Conservation (phyloP, 2,113 vertebrate genomes). For the Archocentrus centrarchus region DNA sequence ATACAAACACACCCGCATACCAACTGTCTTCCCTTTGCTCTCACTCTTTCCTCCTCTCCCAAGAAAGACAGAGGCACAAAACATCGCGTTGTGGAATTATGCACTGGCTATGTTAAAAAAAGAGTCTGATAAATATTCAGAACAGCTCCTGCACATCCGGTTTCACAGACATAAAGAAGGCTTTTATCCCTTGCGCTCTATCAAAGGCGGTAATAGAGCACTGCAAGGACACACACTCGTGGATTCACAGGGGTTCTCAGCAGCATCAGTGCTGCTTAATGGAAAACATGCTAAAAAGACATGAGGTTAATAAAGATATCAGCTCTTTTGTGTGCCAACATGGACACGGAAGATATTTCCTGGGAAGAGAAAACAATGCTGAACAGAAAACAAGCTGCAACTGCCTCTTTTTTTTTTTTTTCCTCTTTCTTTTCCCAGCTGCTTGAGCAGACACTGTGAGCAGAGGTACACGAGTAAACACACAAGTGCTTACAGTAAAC, state of each 20-base stretch:
- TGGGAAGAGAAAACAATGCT: neutral
- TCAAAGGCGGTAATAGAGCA: slow-evolving; percentile 71
- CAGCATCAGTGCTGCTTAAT: slow-evolving; percentile 37
- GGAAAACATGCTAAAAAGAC: slow-evolving; percentile 49
- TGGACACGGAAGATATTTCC: slow-evolving; percentile 15
- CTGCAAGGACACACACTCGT: slow-evolving; percentile 61
- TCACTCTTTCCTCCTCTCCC: neutral
- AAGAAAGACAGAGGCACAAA: slow-evolving; percentile 39
- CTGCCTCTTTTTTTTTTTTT: neutral
- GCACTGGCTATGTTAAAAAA: slow-evolving; percentile 52
- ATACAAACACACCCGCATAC: slow-evolving; percentile 34
- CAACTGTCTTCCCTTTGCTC: slow-evolving; percentile 20
- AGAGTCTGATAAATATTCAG: slow-evolving; percentile 79
- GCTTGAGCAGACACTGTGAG: slow-evolving; percentile 35
- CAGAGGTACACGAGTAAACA: slow-evolving; percentile 60
- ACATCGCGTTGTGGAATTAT: slow-evolving; percentile 58
- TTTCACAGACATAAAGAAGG: slow-evolving; percentile 78
- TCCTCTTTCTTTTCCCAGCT: slow-evolving; percentile 16
- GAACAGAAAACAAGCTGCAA: neutral
- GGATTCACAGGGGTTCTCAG: slow-evolving; percentile 52
- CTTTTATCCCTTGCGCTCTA: slow-evolving; percentile 74
- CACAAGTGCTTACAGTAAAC: slow-evolving; percentile 64
- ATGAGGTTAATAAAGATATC: slow-evolving; percentile 17
- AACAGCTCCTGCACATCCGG: slow-evolving; percentile 78
- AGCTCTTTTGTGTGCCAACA: slow-evolving; percentile 8